A percentile compares a stretch with the other conserved stretches of the same genome.
Conservation (phyloP, 2,113 vertebrate species). For the Larimichthys polyactis region DNA sequence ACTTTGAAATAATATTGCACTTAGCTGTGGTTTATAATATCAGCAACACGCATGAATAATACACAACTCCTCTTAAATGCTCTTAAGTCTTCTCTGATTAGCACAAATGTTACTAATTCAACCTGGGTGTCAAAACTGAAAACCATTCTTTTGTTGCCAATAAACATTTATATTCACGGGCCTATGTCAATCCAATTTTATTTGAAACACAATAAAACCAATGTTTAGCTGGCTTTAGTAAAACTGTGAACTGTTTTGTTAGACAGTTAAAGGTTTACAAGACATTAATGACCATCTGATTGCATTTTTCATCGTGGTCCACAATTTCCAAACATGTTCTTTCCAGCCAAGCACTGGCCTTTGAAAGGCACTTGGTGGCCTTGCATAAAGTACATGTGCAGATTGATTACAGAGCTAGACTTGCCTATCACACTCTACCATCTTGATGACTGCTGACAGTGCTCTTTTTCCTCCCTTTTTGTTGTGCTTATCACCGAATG, state of each 20-base stretch:
- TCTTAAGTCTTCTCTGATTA: not conserved
- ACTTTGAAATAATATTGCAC: too few relatives aligned
- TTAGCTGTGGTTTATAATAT: too few relatives aligned
- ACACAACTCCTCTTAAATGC: not conserved
- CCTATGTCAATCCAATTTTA: not conserved
- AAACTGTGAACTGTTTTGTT: not conserved
- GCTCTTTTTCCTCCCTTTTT: conserved; percentile 58
- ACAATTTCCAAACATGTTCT: not conserved
- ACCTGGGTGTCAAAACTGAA: not conserved
- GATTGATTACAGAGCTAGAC: conserved; percentile 64
- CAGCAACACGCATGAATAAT: too few relatives aligned
- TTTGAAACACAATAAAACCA: not conserved
- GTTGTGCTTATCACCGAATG: conserved; percentile 56
- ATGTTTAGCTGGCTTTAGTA: not conserved
- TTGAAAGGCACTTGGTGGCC: conserved; percentile 49
- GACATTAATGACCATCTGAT: not conserved
- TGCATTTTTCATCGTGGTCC: not conserved
- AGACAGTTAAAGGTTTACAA: not conserved
- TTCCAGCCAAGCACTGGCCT: conserved; percentile 5
- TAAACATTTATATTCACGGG: not conserved
- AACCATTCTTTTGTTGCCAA: not conserved
- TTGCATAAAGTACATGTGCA: conserved; percentile 51
- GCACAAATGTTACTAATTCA: not conserved
- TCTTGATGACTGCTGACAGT: conserved; percentile 71
- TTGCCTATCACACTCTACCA: conserved; percentile 57